Evolutionary conservation across 1,140 invertebrate genomes (phyloP), one percentile per base, ranked within the genome.

Genomic region (Drosophila neocordata): DNA sequence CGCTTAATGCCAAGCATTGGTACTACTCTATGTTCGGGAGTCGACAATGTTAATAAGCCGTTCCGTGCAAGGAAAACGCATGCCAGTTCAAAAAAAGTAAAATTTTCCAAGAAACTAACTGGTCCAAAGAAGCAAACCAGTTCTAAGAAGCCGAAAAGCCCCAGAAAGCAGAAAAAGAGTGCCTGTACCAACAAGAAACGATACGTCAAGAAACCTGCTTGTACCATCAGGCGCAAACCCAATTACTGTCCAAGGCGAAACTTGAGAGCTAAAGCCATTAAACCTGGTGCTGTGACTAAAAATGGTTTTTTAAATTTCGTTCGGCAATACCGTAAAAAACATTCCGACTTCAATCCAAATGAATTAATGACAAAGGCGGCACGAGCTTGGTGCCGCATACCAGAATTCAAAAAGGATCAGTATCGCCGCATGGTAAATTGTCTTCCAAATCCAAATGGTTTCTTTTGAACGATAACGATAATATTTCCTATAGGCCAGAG

Each of bases 331-430:
- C 51, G 51, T 6, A 22, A 7, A 11, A 27, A 53, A 11, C 22
- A 53, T 27, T 53, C 22, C 5, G 8, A 13, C n/a, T 2, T 53
- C 8, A 53, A 53, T 11, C 51, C 51, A 3, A 53, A 53, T 4
- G 51, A 27, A 2, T 1, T 53, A 1, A 12, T 53, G 2, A 27
- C n/a, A 22, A 53, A n/a, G 18, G 51, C 51, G 1, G 51, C 51
- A 6, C 51, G 51, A 27, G 51, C 51, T n/a, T 53, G 51, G 51
- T 53, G 51, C 20, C 51, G 51, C 8, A 6, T 53, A n/a, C 51
- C 51, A 0, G 51, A 53, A 3, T 4, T 4, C 4, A 27, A 53
- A 1, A 53, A 27, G 7, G n/a, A 53, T 27, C 22, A 22, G 4
- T 53, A 53, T 11, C 51, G 51, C 2, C 51, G 51, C 1, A 53